Evolutionary conservation across 2,888 invertebrate genomes (phyloP).

Genomic region (Selenia dentaria): DNA sequence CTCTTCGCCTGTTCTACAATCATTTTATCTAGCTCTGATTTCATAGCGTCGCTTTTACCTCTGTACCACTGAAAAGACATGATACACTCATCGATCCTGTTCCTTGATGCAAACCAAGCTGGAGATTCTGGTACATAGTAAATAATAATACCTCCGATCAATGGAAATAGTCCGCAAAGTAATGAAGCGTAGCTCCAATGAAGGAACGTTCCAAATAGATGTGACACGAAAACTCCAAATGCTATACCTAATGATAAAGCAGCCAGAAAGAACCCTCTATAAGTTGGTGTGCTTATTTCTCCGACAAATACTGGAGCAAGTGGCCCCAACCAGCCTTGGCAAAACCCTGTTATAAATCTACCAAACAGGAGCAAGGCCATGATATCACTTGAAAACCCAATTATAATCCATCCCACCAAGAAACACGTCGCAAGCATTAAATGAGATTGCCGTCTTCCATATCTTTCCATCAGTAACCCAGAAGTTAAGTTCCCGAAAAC

Average conservation of each 20-base stretch:
- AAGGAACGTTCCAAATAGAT: conserved; percentile 86
- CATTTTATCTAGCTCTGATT: conserved; percentile 78
- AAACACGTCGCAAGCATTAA: conserved; percentile 80
- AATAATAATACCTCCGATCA: conserved; percentile 79
- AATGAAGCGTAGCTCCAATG: conserved; percentile 85
- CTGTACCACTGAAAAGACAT: conserved; percentile 86
- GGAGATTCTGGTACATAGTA: conserved; percentile 88
- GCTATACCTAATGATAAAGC: conserved; percentile 86
- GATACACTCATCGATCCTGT: conserved; percentile 83
- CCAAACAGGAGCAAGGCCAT: conserved; percentile 75
- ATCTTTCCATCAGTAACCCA: conserved; percentile 84
- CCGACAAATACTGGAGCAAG: conserved; percentile 84
- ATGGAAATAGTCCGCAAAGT: conserved; percentile 80
- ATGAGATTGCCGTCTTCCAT: conserved; percentile 84
- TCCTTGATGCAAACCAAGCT: conserved; percentile 87
- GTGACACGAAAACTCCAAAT: conserved; percentile 86
- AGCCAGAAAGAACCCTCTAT: conserved; percentile 87
- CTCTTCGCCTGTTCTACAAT: conserved; percentile 65
- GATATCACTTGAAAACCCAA: conserved; percentile 79
- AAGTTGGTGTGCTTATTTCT: conserved; percentile 84
- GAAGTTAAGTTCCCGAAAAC: conserved; percentile 85
- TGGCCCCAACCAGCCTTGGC: conserved; percentile 85
- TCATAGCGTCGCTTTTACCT: conserved; percentile 75
- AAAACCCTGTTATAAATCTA: conserved; percentile 83
- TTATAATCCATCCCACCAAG: conserved; percentile 84